Evolutionary conservation across 2,113 vertebrate species (phyloP).

Genomic region (Lonchura striata): DNA sequence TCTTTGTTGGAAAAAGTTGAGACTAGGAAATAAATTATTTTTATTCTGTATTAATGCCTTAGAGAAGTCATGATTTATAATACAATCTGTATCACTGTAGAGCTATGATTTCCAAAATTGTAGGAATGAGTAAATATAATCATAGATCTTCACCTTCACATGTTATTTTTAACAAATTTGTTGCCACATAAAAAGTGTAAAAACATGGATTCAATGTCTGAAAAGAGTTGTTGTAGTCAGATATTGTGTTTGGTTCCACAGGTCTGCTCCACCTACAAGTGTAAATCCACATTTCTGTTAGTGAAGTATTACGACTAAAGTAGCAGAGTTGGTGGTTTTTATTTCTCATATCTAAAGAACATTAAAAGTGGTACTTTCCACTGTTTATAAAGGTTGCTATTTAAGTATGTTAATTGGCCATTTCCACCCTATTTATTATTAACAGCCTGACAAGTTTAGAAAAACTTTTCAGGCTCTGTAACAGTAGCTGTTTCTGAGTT

Average conservation of each 20-base stretch:
- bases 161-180: background rate
- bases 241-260: background rate
- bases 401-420: constrained; percentile 55
- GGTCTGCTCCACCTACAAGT: background rate
- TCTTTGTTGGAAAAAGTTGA: background rate
- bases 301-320: background rate
- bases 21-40: background rate
- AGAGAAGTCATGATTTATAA: background rate
- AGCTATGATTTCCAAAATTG: background rate
- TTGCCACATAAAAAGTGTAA: background rate
- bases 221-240: background rate
- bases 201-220: background rate
- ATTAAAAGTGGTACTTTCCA: background rate
- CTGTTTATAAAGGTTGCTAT: constrained; percentile 15
- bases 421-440: constrained; percentile 60
- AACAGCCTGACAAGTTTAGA: constrained; percentile 48
- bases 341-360: background rate
- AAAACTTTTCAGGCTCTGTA: constrained; percentile 42
- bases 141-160: background rate
- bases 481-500: background rate
- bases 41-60: background rate
- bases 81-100: background rate
- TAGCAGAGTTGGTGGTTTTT: background rate
- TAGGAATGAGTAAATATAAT: background rate
- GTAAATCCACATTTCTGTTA: background rate